A percentile compares a stretch with the other conserved stretches of the same genome.
Conservation (phyloP, 92 coral and sea anemone species). For the Diadumene lineata region DNA sequence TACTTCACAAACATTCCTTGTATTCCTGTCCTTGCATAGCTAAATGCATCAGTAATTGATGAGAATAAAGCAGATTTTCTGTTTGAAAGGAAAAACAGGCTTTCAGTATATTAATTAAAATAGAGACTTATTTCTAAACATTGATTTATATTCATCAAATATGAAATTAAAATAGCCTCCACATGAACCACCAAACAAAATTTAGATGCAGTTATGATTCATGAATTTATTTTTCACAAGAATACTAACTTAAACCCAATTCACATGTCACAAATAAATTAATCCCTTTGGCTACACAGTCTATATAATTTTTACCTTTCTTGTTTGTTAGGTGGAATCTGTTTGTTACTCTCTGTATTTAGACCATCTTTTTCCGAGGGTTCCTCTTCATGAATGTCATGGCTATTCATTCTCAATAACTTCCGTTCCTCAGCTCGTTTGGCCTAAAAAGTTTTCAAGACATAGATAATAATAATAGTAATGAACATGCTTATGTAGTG, state of each 20-base stretch:
- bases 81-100: background rate
- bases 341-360: constrained; percentile 46
- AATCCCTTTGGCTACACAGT: background rate
- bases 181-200: too few relatives aligned
- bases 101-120: background rate
- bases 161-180: too few relatives aligned
- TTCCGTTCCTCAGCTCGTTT: constrained; percentile 67
- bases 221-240: too few relatives aligned
- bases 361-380: constrained; percentile 56
- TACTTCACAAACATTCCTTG: constrained; percentile 84
- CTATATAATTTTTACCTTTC: constrained; percentile 50
- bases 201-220: too few relatives aligned
- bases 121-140: background rate
- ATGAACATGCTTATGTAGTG: too few relatives aligned
- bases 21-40: constrained; percentile 70
- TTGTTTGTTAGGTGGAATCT: constrained; percentile 30
- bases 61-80: constrained; percentile 82
- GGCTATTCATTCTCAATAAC: constrained; percentile 64
- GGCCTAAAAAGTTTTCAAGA: constrained; percentile 32
- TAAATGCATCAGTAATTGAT: constrained; percentile 57
- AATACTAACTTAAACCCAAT: too few relatives aligned
- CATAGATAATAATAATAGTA: background rate
- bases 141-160: too few relatives aligned
- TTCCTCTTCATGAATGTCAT: constrained; percentile 65
- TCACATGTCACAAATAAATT: too few relatives aligned